These are phyloP conservation scores for Mesorhabditis belari DNA, from an alignment of 2,888 invertebrate genomes.

Conservation along the genomic window DNA sequence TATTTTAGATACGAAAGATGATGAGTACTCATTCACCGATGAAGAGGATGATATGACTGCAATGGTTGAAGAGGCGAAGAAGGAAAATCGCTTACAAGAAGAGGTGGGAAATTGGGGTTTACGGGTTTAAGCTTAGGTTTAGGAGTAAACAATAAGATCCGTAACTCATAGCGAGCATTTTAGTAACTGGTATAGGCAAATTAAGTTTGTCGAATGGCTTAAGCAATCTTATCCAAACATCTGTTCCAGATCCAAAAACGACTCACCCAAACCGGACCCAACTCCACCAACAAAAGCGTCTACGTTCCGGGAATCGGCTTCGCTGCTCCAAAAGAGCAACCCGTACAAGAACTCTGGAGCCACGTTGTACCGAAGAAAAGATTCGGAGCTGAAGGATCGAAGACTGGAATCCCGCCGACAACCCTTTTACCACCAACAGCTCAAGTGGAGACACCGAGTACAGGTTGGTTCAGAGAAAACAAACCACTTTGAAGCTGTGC, in stretches of 20 bases:
- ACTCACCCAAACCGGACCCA: constrained; percentile 5
- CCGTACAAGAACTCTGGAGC: constrained; percentile 12
- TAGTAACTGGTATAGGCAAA: constrained; percentile 4
- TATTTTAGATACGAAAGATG: constrained; percentile 5
- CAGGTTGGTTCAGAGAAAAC: too few species aligned
- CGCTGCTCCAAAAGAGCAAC: constrained; percentile 14
- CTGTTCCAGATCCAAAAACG: constrained; percentile 3
- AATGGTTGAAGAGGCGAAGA: background rate
- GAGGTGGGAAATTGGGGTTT: too few species aligned
- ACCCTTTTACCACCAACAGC: background rate
- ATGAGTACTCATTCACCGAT: constrained; percentile 28
- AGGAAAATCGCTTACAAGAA: background rate
- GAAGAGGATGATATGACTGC: constrained; percentile 14
- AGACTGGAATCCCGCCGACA: background rate
- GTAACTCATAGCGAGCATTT: too few species aligned
- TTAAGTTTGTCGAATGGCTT: background rate
- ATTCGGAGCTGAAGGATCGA: background rate
- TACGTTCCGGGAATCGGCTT: constrained; percentile 28
- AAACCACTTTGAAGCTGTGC: background rate
- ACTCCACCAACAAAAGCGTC: constrained; percentile 14
- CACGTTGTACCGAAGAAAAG: constrained; percentile 16
- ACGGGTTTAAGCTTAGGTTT: too few species aligned
- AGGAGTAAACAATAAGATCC: too few species aligned
- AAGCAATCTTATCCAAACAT: constrained; percentile 1
- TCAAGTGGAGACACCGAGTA: background rate